A percentile compares a stretch with the other conserved stretches of the same genome.
These are phyloP conservation scores for Pelusios castaneus DNA, from an alignment of 2,113 vertebrate genomes.

Conservation along the genomic window DNA sequence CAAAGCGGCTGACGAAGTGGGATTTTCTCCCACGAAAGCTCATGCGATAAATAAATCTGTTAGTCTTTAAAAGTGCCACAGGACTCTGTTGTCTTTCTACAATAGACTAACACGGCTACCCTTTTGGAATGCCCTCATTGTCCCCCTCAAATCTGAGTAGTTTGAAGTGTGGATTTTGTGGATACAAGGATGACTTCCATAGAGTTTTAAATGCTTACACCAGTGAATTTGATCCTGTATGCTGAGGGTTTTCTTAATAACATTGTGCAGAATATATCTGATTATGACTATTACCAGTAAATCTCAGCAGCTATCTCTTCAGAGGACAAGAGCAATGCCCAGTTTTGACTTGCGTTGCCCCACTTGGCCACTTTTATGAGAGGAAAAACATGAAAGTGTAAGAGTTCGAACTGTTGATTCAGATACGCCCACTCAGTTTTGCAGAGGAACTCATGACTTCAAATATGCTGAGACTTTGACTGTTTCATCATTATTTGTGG, in stretches of 20 bases:
- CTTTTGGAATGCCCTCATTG: background rate
- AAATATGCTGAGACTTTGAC: background rate
- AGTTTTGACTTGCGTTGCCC: constrained; percentile 24
- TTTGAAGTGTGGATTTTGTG: background rate
- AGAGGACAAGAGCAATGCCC: constrained; percentile 30
- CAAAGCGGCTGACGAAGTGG: too few species aligned
- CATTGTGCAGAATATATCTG: constrained; percentile 7
- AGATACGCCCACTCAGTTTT: background rate
- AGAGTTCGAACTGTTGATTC: constrained; percentile 6
- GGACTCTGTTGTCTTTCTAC: too few species aligned
- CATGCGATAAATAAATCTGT: too few species aligned
- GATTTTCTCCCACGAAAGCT: too few species aligned
- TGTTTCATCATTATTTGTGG: background rate
- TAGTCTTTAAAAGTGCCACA: too few species aligned
- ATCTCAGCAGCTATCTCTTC: background rate
- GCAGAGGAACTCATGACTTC: background rate
- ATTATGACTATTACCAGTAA: background rate
- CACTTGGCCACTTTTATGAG: background rate
- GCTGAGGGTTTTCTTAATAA: background rate
- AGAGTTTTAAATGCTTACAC: background rate
- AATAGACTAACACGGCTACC: too few species aligned
- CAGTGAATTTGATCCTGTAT: background rate
- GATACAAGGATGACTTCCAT: background rate
- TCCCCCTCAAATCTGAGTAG: background rate
- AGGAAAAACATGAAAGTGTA: background rate